phyloP scores from a whole-genome alignment of 2,797 vertebrate species.

The Lacerta agilis region DNA sequence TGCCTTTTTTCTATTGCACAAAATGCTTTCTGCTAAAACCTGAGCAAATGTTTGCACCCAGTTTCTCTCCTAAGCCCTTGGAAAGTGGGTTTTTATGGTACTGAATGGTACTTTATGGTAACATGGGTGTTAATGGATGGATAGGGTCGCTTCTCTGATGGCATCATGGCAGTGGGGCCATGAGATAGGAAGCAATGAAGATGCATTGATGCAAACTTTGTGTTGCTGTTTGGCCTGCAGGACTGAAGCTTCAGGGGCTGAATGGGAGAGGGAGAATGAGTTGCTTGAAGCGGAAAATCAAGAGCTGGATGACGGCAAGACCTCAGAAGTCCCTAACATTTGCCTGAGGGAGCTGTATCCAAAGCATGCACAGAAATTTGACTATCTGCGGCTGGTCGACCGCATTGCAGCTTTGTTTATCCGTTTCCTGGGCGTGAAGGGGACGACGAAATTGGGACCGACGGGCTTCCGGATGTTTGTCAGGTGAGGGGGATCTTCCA shows the following conservation, averaged over 20 bases:
- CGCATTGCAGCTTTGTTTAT: constrained; percentile 90
- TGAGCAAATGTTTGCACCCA: constrained; percentile 53
- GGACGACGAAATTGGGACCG: constrained; percentile 91
- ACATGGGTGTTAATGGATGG: background rate
- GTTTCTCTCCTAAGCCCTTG: constrained; percentile 44
- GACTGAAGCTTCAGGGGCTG: constrained; percentile 53
- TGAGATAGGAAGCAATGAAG: no score
- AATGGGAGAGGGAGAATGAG: constrained; percentile 65
- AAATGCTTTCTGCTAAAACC: constrained; percentile 47
- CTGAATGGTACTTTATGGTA: no score
- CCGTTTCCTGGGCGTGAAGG: constrained; percentile 94
- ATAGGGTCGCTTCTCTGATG: no score
- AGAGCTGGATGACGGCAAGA: background rate
- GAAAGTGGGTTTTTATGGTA: constrained; percentile 24
- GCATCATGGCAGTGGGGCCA: no score
- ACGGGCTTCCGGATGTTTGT: constrained; percentile 95
- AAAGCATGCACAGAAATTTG: constrained; percentile 93
- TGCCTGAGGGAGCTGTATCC: constrained; percentile 97
- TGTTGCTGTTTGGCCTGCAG: constrained; percentile 59
- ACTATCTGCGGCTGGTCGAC: constrained; percentile 89
- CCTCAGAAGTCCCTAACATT: constrained; percentile 80
- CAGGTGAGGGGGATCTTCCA: constrained; percentile 77
- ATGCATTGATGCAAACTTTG: background rate
- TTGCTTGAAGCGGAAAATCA: constrained; percentile 52
- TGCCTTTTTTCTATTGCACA: constrained; percentile 34